phyloP scores from a whole-genome alignment of 2,888 invertebrate genomes.

The Acanthosoma haemorrhoidale region DNA sequence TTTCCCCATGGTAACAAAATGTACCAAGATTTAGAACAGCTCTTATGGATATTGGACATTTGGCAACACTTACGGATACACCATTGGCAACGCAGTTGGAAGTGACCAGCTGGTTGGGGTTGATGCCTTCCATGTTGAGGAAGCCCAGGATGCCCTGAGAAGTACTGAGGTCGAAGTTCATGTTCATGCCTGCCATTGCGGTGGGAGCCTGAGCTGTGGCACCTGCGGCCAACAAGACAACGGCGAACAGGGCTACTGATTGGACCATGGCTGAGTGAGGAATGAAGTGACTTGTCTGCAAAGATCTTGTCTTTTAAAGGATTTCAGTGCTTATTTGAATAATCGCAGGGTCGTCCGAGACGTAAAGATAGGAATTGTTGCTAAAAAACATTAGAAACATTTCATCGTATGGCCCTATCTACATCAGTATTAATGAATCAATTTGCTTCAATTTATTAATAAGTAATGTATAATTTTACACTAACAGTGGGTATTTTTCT shows the following conservation, averaged over 20 bases:
- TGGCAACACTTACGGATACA: conserved; percentile 5
- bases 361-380: no score
- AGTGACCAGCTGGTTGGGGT: background rate
- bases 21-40: no score
- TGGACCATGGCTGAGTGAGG: background rate
- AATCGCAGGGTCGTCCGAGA: no score
- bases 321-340: no score
- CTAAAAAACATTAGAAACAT: no score
- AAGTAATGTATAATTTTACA: no score
- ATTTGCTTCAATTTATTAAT: no score
- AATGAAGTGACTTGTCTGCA: background rate
- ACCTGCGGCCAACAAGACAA: background rate
- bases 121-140: conserved; percentile 15
- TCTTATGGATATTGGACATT: no score
- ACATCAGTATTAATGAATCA: no score
- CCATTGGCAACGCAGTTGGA: conserved; percentile 16
- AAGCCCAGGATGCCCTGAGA: background rate
- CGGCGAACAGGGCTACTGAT: background rate
- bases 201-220: background rate
- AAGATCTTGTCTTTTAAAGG: background rate
- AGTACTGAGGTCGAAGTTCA: conserved; percentile 21
- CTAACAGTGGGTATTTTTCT: no score
- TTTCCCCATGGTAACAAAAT: no score
- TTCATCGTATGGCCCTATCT: no score
- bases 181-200: conserved; percentile 11